These are phyloP conservation scores for Aphelinus certus DNA, from an alignment of 1,140 invertebrate genomes.

Conservation along the genomic window DNA sequence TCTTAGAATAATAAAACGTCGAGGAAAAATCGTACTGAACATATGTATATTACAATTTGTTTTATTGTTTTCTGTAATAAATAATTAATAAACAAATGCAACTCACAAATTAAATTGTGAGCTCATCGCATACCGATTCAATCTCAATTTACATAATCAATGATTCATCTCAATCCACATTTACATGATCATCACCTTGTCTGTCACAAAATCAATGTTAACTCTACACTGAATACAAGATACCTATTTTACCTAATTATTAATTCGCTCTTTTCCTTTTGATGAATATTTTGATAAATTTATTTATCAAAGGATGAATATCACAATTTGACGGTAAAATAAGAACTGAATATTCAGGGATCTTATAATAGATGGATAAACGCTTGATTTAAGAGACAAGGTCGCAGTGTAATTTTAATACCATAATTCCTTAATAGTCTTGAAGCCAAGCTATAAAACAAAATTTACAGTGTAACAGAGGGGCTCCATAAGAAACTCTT, in stretches of 20 bases:
- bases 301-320: too few species aligned
- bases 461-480: background rate
- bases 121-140: conserved; percentile 32
- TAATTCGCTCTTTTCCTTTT: background rate
- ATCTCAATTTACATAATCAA: conserved; percentile 16
- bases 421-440: background rate
- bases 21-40: conserved; percentile 1
- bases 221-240: background rate
- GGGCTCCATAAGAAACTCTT: background rate
- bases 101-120: conserved; percentile 24
- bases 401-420: conserved; percentile 3
- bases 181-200: conserved; percentile 13
- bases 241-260: conserved; percentile 15
- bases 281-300: too few species aligned
- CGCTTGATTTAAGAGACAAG: conserved; percentile 8
- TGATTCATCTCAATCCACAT: background rate
- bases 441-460: background rate
- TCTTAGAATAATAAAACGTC: conserved; percentile 6
- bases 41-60: conserved; percentile 10
- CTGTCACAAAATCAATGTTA: conserved; percentile 9
- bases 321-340: too few species aligned
- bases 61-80: conserved; percentile 42
- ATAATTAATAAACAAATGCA: conserved; percentile 55
- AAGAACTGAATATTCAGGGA: too few species aligned
- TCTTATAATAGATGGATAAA: background rate